Base-by-base conservation (phyloP, 2,797 vertebrate genomes). In the Sandelia bainsii region DNA sequence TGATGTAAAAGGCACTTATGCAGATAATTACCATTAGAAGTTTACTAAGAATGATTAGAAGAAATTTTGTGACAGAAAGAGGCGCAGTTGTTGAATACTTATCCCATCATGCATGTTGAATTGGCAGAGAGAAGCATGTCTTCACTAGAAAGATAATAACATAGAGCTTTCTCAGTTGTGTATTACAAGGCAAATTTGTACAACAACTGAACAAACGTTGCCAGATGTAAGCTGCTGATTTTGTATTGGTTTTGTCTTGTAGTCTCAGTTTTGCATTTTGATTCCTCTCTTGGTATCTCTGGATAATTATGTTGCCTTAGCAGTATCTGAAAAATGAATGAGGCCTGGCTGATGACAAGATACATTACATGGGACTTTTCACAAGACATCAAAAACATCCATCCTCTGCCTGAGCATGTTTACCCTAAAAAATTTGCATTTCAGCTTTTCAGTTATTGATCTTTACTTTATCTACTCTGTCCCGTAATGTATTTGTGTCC, bases 391-490 rank as follows among this genome's bases (percentile, higher is more conserved):
- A 64, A 59, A 62, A 53, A 59, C 17, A 5, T 50, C 22, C 29
- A 34, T 16, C 27, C 17, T 54, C 23, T 68, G 16, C 32, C 45
- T 16, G 44, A 50, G 48, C 56, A 25, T 16, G 16, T 34, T 51
- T 16, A 29, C n/a, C 13, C 20, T 4, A n/a, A 20, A 50, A 27
- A 32, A 78, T 69, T 2, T 22, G 46, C 71, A 75, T 82, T 79
- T 81, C 5, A 79, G 50, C 74, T 65, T 74, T 72, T 60, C 32
- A 62, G 19, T 62, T 46, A 72, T 23, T 75, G 69, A 80, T 81
- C 70, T 83, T 84, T 42, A 20, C 8, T 59, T 42, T 3, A 14
- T 68, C 25, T 32, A n/a, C 44, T 59, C 65, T 65, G 72, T 69
- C 22, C 12, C 54, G 54, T 69, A 29, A 19, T 73, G 52, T 70